Percentiles rank a stretch among this genome's conserved stretches.
Evolutionary conservation across 2,113 vertebrate species (phyloP).

Genomic region (Thunnus thynnus): DNA sequence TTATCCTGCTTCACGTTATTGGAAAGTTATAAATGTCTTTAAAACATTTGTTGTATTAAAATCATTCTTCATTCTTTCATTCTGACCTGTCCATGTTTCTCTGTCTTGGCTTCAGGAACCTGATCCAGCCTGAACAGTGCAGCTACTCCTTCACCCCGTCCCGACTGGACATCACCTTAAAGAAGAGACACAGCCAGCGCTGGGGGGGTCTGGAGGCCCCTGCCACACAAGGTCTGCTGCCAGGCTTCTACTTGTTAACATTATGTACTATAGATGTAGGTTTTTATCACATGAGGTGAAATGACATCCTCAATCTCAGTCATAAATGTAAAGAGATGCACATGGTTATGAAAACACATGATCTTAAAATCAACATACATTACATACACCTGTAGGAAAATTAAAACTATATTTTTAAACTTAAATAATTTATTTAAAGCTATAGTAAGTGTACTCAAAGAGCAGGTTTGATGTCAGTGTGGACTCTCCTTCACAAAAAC

Average conservation of each 20-base stretch:
- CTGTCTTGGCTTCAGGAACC: conserved; percentile 86
- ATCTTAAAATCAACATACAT: no score
- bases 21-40: not conserved
- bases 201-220: conserved; percentile 97
- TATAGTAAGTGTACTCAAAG: no score
- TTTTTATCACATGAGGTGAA: not conserved
- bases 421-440: no score
- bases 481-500: no score
- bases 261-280: not conserved
- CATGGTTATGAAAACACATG: not conserved
- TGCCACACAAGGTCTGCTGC: conserved; percentile 97
- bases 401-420: no score
- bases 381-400: not conserved
- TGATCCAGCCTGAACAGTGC: conserved; percentile 95
- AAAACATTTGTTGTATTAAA: no score
- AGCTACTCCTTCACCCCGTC: conserved; percentile 92
- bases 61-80: no score
- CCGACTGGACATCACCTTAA: conserved; percentile 93
- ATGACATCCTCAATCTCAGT: not conserved
- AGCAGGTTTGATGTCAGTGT: no score
- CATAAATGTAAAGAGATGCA: not conserved
- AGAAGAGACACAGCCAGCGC: conserved; percentile 97
- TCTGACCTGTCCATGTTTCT: not conserved
- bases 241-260: conserved; percentile 76
- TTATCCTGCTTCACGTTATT: no score